Evolutionary conservation across 2,888 invertebrate species (phyloP), one percentile per base, ranked within the genome.

Genomic region (Exocentrus adspersus): DNA sequence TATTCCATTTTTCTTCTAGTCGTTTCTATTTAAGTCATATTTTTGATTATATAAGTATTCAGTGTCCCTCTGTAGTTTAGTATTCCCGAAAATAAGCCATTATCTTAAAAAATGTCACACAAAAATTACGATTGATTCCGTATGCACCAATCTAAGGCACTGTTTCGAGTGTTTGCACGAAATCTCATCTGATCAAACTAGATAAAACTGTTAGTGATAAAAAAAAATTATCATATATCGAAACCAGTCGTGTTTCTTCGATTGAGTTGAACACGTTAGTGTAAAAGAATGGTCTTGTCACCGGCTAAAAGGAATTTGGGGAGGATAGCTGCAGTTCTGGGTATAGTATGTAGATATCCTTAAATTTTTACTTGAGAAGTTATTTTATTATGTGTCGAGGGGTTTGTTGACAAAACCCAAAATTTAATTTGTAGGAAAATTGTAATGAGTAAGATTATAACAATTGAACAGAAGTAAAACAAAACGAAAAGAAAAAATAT

Each of bases 321-420:
- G 9, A 42, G 9, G 28, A 9, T 19, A 2, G 54, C 43, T 2
- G 28, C 43, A 16, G 17, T 17, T 16, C 30, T 54, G 30, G 54
- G 54, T n/a, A 19, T 43, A 28, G 54, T 54, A 43, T 21, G 54
- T 54, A 54, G n/a, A n/a, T n/a, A n/a, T n/a, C n/a, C n/a, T n/a
- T n/a, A n/a, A n/a, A n/a, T n/a, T n/a, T n/a, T n/a, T n/a, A n/a
- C n/a, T n/a, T n/a, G n/a, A n/a, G n/a, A n/a, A n/a, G n/a, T n/a
- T n/a, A n/a, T n/a, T n/a, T n/a, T n/a, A n/a, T n/a, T n/a, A n/a
- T n/a, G n/a, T n/a, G n/a, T n/a, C n/a, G n/a, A n/a, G n/a, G n/a
- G n/a, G n/a, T n/a, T n/a, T n/a, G n/a, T n/a, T n/a, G n/a, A n/a
- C n/a, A n/a, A n/a, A n/a, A n/a, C n/a, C n/a, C n/a, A n/a, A n/a